Conservation (phyloP, 2,888 invertebrate species). For the Petrolisthes manimaculis region DNA sequence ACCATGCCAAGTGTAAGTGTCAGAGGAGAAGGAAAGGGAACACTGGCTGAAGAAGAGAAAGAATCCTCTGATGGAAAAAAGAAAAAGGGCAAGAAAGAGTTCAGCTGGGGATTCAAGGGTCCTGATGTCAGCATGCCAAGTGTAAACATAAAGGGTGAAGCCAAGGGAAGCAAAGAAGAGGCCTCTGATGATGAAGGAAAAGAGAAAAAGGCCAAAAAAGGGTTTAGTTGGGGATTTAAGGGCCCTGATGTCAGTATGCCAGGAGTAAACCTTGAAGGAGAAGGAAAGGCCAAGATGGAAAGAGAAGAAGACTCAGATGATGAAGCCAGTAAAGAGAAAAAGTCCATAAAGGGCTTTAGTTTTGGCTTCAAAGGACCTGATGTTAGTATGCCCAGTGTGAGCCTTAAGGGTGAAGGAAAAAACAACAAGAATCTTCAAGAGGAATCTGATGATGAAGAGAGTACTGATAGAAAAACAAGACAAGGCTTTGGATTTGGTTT, state of each 20-base stretch:
- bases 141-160: conserved; percentile 21
- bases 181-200: conserved; percentile 7
- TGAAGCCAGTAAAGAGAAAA: conserved; percentile 14
- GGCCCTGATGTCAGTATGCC: conserved; percentile 27
- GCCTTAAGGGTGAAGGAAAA: conserved; percentile 12
- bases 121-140: conserved; percentile 42
- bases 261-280: conserved; percentile 10
- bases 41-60: background rate
- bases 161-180: conserved; percentile 23
- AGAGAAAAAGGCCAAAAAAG: conserved; percentile 28
- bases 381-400: conserved; percentile 9
- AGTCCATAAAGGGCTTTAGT: conserved; percentile 10
- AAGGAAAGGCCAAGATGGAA: conserved; percentile 2
- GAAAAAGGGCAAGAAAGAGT: conserved; percentile 27
- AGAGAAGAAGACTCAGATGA: conserved; percentile 18
- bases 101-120: conserved; percentile 42
- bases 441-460: background rate
- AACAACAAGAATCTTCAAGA: background rate
- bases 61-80: conserved; percentile 3
- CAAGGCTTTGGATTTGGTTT: conserved; percentile 14
- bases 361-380: conserved; percentile 30
- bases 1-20: conserved; percentile 29
- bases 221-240: conserved; percentile 27
- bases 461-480: background rate
- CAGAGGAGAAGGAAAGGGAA: background rate